phyloP scores from a whole-genome alignment of 2,797 vertebrate genomes.

The Chiroxiphia lanceolata region DNA sequence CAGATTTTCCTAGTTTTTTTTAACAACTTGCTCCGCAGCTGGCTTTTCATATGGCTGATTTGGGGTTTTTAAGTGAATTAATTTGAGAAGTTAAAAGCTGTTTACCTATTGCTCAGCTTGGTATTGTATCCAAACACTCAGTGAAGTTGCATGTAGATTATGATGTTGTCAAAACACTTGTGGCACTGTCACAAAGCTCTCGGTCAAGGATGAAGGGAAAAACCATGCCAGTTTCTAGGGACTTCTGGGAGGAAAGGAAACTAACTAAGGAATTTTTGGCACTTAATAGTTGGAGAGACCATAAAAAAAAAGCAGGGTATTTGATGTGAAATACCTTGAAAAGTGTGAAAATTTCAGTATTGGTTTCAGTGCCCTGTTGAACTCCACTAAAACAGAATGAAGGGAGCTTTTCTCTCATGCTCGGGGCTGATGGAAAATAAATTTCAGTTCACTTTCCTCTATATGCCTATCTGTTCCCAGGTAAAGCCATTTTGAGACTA shows the following conservation, averaged over 20 bases:
- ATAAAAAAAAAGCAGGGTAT: not conserved
- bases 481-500: not conserved
- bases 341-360: not conserved
- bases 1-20: not conserved
- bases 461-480: not conserved
- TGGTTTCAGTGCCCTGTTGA: slow-evolving; percentile 31
- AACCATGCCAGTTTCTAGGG: rapidly evolving
- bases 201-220: not conserved
- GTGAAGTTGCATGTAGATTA: not conserved
- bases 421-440: not conserved
- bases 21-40: not conserved
- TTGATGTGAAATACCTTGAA: slow-evolving; percentile 38
- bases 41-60: not conserved
- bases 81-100: not conserved
- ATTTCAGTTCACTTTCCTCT: not conserved
- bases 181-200: not conserved
- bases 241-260: not conserved
- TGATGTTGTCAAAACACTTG: not conserved
- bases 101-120: not conserved
- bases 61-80: not conserved
- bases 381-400: not conserved
- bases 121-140: not conserved
- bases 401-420: not conserved
- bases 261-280: not conserved
- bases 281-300: not conserved